Conservation (phyloP, 2,888 invertebrate species). For the Chaitophorus viminalis region DNA sequence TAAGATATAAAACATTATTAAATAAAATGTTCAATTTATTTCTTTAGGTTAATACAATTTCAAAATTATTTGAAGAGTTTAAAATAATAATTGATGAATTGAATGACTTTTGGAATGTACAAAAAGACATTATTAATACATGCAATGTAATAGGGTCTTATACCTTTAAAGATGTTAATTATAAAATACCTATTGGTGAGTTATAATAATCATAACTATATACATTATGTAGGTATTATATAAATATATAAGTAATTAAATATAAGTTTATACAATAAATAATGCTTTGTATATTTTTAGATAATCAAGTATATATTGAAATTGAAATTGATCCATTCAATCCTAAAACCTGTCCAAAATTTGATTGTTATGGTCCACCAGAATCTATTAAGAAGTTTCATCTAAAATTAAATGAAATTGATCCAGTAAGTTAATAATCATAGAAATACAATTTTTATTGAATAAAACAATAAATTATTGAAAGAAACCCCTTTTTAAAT, state of each 20-base stretch:
- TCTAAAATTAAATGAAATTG: constrained; percentile 28
- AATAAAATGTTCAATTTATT: background rate
- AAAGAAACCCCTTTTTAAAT: background rate
- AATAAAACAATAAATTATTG: background rate
- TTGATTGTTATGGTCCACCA: background rate
- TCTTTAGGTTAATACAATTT: constrained; percentile 30
- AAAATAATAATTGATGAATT: background rate
- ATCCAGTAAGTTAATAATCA: constrained; percentile 32
- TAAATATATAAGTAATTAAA: too few species aligned
- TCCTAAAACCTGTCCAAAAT: constrained; percentile 22
- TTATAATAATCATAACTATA: background rate
- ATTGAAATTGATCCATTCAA: constrained; percentile 35
- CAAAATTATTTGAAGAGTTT: constrained; percentile 30
- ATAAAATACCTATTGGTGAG: constrained; percentile 37
- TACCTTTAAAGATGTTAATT: constrained; percentile 20
- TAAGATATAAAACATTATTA: background rate
- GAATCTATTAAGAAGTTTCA: constrained; percentile 17
- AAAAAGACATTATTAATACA: constrained; percentile 24
- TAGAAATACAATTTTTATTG: background rate
- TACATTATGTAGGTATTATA: background rate
- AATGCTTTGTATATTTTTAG: too few species aligned
- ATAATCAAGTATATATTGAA: constrained; percentile 19
- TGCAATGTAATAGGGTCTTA: constrained; percentile 44
- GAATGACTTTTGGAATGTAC: constrained; percentile 33
- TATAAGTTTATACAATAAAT: too few species aligned